These are phyloP conservation scores for Nannobrachium achirus DNA, from an alignment of 2,113 vertebrate genomes.

Conservation along the genomic window DNA sequence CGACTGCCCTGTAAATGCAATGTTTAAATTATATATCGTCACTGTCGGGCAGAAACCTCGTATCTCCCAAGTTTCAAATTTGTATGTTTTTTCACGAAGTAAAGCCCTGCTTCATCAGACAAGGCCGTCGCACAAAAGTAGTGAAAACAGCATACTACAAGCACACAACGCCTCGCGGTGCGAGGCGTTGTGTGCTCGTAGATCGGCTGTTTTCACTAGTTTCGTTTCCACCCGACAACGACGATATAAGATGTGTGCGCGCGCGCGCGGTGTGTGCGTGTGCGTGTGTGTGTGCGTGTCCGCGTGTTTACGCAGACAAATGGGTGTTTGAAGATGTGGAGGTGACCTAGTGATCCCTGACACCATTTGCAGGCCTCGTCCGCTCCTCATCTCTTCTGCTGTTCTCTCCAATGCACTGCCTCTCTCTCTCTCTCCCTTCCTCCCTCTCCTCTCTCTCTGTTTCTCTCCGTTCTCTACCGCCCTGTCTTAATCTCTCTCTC, in stretches of 20 bases:
- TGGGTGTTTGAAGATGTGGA: constrained; percentile 51
- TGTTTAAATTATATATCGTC: too few relatives aligned
- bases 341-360: constrained; percentile 56
- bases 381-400: background rate
- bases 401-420: constrained; percentile 33
- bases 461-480: constrained; percentile 9
- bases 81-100: too few relatives aligned
- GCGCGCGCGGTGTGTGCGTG: background rate
- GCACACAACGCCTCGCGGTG: too few relatives aligned
- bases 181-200: too few relatives aligned
- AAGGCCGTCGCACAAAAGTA: too few relatives aligned
- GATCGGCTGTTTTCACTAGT: too few relatives aligned
- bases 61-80: too few relatives aligned
- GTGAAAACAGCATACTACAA: too few relatives aligned
- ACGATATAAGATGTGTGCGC: background rate
- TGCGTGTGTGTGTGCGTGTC: constrained; percentile 17
- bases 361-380: constrained; percentile 41
- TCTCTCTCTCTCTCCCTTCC: constrained; percentile 19
- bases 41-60: too few relatives aligned
- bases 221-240: too few relatives aligned
- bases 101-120: too few relatives aligned
- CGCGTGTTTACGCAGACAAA: constrained; percentile 60
- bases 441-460: background rate
- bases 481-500: constrained; percentile 61
- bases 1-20: too few relatives aligned